Evolutionary conservation across 2,797 vertebrate genomes (phyloP), one percentile per base, ranked within the genome.

Genomic region (Potorous gilbertii): DNA sequence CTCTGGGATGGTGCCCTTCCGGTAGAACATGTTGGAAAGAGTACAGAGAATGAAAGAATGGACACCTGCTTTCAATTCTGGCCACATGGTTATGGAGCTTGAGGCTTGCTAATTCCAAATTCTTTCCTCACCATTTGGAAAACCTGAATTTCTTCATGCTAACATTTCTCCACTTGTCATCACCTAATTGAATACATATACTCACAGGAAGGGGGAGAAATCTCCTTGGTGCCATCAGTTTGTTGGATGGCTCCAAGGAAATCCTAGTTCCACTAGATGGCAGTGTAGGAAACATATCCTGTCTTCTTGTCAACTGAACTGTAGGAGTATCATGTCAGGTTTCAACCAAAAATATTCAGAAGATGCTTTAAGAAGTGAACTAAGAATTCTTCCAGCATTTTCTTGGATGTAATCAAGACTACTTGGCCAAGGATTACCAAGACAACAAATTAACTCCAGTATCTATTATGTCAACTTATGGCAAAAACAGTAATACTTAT

Each of bases 11-110:
- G 91, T 94, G 92, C 55, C 92, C 92, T 96, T 95, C 93, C 4
- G 28, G 91, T 92, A 59, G 93, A 93, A 90, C 66, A 54, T 94
- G 59, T 1, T 59, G 92, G 96, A 81, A 93, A 96, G 94, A 93
- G 59, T 55, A 94, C 21, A 54, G 87, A 59, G 66, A 56, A 93
- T 55, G 95, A 91, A 97, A 87, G 94, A 93, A 92, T 66, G 96
- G 21, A 13, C 91, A 55, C 57, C 94, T 95, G 96, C 95, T 97
- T 95, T 97, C 94, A 92, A 93, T 97, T 97, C 94, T 92, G 89
- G 87, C 96, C 95, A 95, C 92, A 52, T 95, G 95, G 54, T 24
- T 91, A 92, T 94, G 91, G 92, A 91, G 66, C 91, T 55, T 87
- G 90, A 95, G 93, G 87, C 55, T 93, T 93, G 21, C 90, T 97